Base-by-base conservation (phyloP, 1,140 invertebrate species). In the Musca domestica region DNA sequence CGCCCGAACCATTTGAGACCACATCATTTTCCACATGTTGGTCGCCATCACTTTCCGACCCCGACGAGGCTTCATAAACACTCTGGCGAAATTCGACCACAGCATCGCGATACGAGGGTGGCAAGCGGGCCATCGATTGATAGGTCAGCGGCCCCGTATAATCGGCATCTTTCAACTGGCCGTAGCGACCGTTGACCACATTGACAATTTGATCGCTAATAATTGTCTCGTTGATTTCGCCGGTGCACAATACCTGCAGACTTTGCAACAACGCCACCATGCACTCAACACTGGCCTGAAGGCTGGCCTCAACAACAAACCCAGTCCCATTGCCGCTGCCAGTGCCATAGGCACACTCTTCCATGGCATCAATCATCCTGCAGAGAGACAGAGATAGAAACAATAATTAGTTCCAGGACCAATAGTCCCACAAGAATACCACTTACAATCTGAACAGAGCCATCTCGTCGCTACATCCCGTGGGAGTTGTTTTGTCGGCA, bases 321-420 rank as follows among this genome's bases (percentile, higher is more conserved):
- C 85, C 86, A 14, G 56, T 23, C 69, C 85, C 86, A 71, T 88
- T 88, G 48, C 89, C 88, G 46, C 85, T 87, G 23, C 85, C 83
- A 15, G 86, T 86, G 3, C 81, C 80, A 27, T 84, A 84, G 0
- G 86, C 85, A 73, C 90, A 91, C 82, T 98, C 94, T 83, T 95
- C 92, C 72, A 96, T 90, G 3, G 93, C 93, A 78, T 97, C 94
- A 87, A 96, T 93, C 69, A 94, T 89, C 68, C 95, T 96, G 14
- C 0, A 51, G 15, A 1, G 0, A 9, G 30, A 10, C 47, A 14
- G 17, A 17, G 12, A 27, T 15, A 30, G 25, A 52, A 41, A 30
- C 19, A 15, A 0, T 20, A 41, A 12, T 14, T 46, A 27, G n/a
- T 3, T 27, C 14, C 15, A 56, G 20, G 5, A 12, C 15, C 10